phyloP scores from a whole-genome alignment of 2,113 vertebrate genomes.

The Ageneiosus marmoratus region DNA sequence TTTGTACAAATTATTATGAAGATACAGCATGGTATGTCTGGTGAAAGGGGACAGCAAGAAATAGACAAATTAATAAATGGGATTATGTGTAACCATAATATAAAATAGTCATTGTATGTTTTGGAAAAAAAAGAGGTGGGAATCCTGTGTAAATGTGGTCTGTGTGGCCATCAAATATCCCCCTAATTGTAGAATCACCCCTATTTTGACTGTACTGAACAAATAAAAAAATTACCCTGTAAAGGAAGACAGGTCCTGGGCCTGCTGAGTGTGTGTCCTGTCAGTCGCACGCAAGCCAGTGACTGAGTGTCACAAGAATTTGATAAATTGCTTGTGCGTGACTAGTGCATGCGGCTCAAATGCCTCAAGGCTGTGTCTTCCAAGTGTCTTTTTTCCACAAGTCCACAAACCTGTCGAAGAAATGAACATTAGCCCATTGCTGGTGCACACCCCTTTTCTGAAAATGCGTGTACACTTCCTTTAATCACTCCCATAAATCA shows the following conservation, averaged over 20 bases:
- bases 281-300: constrained; percentile 43
- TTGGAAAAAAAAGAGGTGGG: not conserved
- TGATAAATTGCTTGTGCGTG: constrained; percentile 75
- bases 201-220: not conserved
- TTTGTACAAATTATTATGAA: not conserved
- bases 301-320: constrained; percentile 9
- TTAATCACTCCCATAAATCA: constrained; percentile 65
- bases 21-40: not conserved
- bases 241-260: not conserved
- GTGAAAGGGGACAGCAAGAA: not conserved
- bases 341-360: constrained; percentile 58
- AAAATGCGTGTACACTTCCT: constrained; percentile 35
- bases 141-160: not conserved
- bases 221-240: not conserved
- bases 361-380: constrained; percentile 58
- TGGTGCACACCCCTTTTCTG: constrained; percentile 46
- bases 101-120: not conserved
- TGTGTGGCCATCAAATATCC: not conserved
- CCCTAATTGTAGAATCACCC: not conserved
- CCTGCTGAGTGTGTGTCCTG: constrained; percentile 29
- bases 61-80: not conserved
- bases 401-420: constrained; percentile 55
- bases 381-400: constrained; percentile 52
- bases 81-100: not conserved
- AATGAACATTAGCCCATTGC: constrained; percentile 58